Evolutionary conservation across 2,888 invertebrate species (phyloP).

Genomic region (Pollenia angustigena): DNA sequence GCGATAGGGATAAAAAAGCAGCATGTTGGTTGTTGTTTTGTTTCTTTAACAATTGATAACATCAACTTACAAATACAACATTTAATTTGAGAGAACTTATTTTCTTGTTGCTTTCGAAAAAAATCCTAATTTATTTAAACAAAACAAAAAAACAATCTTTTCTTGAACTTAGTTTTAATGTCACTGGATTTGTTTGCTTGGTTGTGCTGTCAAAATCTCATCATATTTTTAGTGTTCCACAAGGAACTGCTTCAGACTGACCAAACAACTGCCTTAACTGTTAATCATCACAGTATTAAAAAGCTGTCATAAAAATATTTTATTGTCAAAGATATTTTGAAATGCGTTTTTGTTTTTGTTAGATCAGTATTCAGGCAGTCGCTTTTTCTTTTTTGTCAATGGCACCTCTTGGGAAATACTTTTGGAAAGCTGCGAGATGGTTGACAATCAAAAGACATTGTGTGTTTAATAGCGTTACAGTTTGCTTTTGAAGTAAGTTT

Average conservation of each 20-base stretch:
- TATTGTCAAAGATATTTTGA: slow-evolving; percentile 55
- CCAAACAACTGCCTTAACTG: slow-evolving; percentile 14
- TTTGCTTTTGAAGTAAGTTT: slow-evolving; percentile 2
- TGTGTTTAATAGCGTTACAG: slow-evolving; percentile 31
- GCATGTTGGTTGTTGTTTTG: slow-evolving; percentile 55
- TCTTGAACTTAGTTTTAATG: background rate
- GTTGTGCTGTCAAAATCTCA: slow-evolving; percentile 42
- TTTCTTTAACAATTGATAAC: slow-evolving; percentile 65
- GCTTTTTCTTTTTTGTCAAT: slow-evolving; percentile 22
- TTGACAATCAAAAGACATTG: background rate
- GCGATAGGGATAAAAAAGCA: slow-evolving; percentile 60
- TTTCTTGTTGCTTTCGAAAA: slow-evolving; percentile 2
- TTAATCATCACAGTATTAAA: slow-evolving; percentile 64
- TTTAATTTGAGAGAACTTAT: slow-evolving; percentile 67
- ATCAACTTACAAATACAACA: slow-evolving; percentile 66
- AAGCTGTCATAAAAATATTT: slow-evolving; percentile 67
- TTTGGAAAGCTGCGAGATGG: background rate
- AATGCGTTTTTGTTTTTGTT: background rate
- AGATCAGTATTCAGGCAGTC: background rate
- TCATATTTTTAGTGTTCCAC: slow-evolving; percentile 53
- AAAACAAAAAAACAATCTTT: background rate
- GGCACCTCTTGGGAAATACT: slow-evolving; percentile 46
- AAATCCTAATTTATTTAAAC: slow-evolving; percentile 47
- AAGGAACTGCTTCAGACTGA: slow-evolving; percentile 8
- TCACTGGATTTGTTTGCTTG: slow-evolving; percentile 41